Evolutionary conservation across 2,113 vertebrate genomes (phyloP), one percentile per base, ranked within the genome.

Genomic region (Centrocercus urophasianus): DNA sequence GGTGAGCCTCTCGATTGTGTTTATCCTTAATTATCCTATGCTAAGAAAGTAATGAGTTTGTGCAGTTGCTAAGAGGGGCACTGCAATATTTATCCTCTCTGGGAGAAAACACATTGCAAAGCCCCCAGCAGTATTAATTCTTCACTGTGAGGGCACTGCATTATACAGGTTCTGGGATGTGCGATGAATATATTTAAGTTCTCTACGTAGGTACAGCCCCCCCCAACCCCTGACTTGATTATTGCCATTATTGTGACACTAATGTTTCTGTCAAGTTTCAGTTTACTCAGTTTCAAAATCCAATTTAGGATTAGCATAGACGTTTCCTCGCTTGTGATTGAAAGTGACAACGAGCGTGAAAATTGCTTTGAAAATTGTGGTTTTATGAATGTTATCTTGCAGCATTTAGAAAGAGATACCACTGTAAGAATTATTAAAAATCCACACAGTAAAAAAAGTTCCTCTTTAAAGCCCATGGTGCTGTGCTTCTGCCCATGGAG

Each of bases 21-120:
- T 88, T 63, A 60, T 83, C 57, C 78, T 93, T 94, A 95, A 93
- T 97, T 95, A 86, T 77, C 79, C 77, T 87, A 67, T 59, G 72
- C n/a, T 25, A 45, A 38, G 60, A 13, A 64, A 83, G 83, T 64
- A 86, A 64, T 83, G 90, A 93, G 56, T 61, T 89, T n/a, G 66
- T 20, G 64, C 24, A 27, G 6, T 83, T 90, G 48, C 92, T 95
- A 79, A 90, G 81, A 64, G 69, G 71, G 74, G 43, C 56, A 76
- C 59, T 56, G 32, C 45, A 64, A 77, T 92, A 87, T 95, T 96
- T 96, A 91, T 83, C 66, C 60, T 93, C 92, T 87, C 80, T 57
- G 79, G 79, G 79, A 76, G 73, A 61, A 96, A 91, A 84, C 72
- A 42, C 9, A 72, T 77, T 95, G 78, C 91, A 73, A 59, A 88